phyloP scores from a whole-genome alignment of 30 jellyfish, hydroid and myxozoan genomes.

The Nemopilema nomurai region DNA sequence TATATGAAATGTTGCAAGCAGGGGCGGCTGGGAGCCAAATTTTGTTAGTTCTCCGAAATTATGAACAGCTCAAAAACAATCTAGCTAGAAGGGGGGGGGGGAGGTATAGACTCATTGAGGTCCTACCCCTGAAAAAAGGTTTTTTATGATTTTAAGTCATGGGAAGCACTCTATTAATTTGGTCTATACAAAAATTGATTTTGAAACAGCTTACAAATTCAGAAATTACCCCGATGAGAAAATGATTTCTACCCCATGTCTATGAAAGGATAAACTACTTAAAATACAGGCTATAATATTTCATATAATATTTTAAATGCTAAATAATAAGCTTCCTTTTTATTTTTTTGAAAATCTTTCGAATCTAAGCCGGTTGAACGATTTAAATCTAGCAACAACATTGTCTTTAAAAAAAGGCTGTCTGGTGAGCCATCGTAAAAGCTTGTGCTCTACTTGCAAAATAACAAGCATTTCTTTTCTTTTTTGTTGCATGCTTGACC shows the following conservation, averaged over 20 bases:
- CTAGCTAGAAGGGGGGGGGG: not conserved
- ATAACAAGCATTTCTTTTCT: slow-evolving; percentile 22
- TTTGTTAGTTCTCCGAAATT: not conserved
- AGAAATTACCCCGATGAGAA: not conserved
- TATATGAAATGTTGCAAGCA: slow-evolving; percentile 48
- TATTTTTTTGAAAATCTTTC: slow-evolving; percentile 31
- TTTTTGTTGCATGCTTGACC: slow-evolving; percentile 17
- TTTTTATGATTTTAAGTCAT: not conserved
- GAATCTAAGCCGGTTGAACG: slow-evolving; percentile 8
- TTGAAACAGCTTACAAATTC: not conserved
- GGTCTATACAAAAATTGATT: not conserved
- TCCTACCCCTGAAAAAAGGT: not conserved
- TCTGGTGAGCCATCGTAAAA: slow-evolving; percentile 34
- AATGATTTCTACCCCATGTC: not conserved
- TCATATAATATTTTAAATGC: not conserved
- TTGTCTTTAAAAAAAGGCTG: slow-evolving; percentile 33
- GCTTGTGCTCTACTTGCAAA: slow-evolving; percentile 23
- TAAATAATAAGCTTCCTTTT: not conserved
- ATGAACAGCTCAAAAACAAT: not conserved
- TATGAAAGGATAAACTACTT: not conserved
- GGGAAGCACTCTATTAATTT: not conserved
- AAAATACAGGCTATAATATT: not conserved
- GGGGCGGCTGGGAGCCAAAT: not conserved
- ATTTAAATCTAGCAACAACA: slow-evolving; percentile 26
- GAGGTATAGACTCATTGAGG: not conserved